Conservation (phyloP, 2,113 vertebrate genomes). For the Perca fluviatilis region DNA sequence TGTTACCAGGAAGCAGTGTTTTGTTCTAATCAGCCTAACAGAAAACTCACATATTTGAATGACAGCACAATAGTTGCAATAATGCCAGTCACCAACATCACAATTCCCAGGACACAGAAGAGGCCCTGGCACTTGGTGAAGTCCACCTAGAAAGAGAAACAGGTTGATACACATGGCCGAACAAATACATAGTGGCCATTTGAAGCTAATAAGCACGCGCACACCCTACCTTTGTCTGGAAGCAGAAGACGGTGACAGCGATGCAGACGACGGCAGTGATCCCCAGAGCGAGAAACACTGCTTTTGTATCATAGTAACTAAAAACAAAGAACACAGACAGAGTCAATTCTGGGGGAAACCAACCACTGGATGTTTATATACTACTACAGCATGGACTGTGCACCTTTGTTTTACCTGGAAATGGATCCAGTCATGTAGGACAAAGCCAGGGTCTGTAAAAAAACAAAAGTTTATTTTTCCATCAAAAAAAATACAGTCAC, state of each 20-base stretch:
- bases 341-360: background rate
- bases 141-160: slow-evolving; percentile 87
- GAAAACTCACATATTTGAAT: slow-evolving; percentile 93
- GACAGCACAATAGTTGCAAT: slow-evolving; percentile 91
- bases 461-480: background rate
- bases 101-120: slow-evolving; percentile 93
- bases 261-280: slow-evolving; percentile 95
- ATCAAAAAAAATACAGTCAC: background rate
- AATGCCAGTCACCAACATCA: slow-evolving; percentile 93
- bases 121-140: slow-evolving; percentile 95
- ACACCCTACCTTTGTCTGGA: slow-evolving; percentile 94
- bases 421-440: slow-evolving; percentile 95
- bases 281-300: slow-evolving; percentile 90
- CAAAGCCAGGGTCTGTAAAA: slow-evolving; percentile 91
- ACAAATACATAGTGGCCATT: background rate
- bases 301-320: slow-evolving; percentile 88
- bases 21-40: background rate
- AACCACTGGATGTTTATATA: too few relatives aligned
- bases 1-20: background rate
- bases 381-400: rapidly evolving
- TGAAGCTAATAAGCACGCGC: background rate
- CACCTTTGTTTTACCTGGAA: slow-evolving; percentile 84
- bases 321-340: slow-evolving; percentile 4
- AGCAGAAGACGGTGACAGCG: slow-evolving; percentile 95
- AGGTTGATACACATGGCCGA: background rate